Evolutionary conservation across 2,888 invertebrate genomes (phyloP).

Genomic region (Electrophaes corylata): DNA sequence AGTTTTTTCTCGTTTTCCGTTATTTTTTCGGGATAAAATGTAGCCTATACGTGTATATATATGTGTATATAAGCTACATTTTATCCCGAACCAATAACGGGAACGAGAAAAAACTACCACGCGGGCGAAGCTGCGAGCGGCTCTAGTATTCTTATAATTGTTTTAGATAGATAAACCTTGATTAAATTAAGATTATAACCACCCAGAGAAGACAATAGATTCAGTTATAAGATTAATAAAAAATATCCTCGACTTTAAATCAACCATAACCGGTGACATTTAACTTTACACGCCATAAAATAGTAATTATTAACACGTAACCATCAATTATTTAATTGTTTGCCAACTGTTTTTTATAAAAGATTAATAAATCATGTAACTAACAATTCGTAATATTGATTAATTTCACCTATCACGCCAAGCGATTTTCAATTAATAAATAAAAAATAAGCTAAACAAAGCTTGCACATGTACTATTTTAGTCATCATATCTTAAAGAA

Average conservation of each 20-base stretch:
- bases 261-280: constrained; percentile 20
- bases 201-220: constrained; percentile 9
- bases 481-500: no score
- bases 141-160: no score
- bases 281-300: constrained; percentile 24
- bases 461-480: no score
- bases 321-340: neutral
- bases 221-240: constrained; percentile 19
- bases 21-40: no score
- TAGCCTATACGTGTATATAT: no score
- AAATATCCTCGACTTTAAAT: constrained; percentile 20
- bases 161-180: no score
- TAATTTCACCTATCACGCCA: constrained; percentile 20
- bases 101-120: no score
- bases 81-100: no score
- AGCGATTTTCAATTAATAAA: neutral
- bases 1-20: no score
- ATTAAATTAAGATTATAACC: neutral
- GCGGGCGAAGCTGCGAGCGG: no score
- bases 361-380: constrained; percentile 1
- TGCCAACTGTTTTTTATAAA: neutral
- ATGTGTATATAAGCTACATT: no score
- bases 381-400: constrained; percentile 7
- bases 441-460: no score
- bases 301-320: constrained; percentile 19